Conservation (phyloP, 2,888 invertebrate species). For the Syrphus vitripennis region DNA sequence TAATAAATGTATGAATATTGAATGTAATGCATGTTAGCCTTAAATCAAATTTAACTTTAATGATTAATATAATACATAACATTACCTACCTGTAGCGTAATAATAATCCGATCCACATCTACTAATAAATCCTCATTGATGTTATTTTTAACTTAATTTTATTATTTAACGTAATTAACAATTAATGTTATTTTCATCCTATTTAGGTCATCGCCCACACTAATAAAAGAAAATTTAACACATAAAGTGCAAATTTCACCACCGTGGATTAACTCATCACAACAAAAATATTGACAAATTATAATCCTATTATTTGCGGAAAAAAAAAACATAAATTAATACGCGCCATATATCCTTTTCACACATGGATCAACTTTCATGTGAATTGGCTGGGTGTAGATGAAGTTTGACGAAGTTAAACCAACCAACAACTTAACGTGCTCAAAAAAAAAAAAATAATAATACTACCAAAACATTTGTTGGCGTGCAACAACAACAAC, state of each 20-base stretch:
- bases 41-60: not conserved
- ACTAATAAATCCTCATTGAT: not conserved
- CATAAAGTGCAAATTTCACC: conserved; percentile 41
- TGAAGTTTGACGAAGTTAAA: conserved; percentile 45
- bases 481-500: not conserved
- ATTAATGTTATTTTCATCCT: conserved; percentile 46
- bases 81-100: not conserved
- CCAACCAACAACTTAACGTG: not conserved
- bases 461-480: conserved; percentile 4
- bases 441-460: not conserved
- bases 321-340: conserved; percentile 4
- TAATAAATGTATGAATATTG: not conserved
- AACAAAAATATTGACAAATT: conserved; percentile 18
- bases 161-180: conserved; percentile 52
- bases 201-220: conserved; percentile 54
- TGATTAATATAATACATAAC: conserved; percentile 7
- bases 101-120: not conserved
- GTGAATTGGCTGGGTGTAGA: conserved; percentile 42
- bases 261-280: conserved; percentile 51
- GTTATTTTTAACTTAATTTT: conserved; percentile 23
- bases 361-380: conserved; percentile 62
- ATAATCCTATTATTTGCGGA: conserved; percentile 2
- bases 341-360: conserved; percentile 33
- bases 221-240: conserved; percentile 26
- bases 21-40: not conserved